phyloP scores from a whole-genome alignment of 53 echinoderm and acorn worm species.

The Antedon mediterranea region DNA sequence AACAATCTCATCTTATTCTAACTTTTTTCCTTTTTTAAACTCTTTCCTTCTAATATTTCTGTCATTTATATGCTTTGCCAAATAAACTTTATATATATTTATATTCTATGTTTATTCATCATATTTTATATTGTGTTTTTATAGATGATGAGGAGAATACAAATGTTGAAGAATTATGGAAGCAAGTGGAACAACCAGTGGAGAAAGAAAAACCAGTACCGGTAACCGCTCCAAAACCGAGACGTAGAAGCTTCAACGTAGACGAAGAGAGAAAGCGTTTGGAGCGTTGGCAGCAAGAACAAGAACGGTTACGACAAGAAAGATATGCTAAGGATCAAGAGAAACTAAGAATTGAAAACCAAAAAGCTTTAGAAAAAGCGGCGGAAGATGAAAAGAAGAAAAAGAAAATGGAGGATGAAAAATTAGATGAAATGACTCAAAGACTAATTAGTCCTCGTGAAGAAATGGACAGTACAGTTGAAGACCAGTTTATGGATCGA shows the following conservation, averaged over 20 bases:
- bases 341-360: slow-evolving; percentile 51
- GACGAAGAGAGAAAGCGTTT: slow-evolving; percentile 78
- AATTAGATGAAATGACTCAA: slow-evolving; percentile 33
- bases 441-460: neutral
- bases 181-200: slow-evolving; percentile 23
- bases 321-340: slow-evolving; percentile 76
- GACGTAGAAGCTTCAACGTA: slow-evolving; percentile 46
- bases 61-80: no score
- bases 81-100: no score
- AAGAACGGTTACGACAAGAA: slow-evolving; percentile 62
- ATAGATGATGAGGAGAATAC: slow-evolving; percentile 4
- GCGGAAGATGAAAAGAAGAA: slow-evolving; percentile 43
- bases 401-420: slow-evolving; percentile 37
- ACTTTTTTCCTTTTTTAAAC: no score
- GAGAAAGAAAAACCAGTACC: slow-evolving; percentile 2
- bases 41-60: no score
- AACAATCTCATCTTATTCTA: no score
- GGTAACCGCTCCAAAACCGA: neutral
- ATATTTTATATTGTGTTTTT: slow-evolving; percentile 8
- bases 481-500: neutral
- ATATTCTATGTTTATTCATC: neutral
- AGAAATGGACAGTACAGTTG: neutral
- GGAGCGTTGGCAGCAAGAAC: slow-evolving; percentile 87
- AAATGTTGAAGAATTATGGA: slow-evolving; percentile 39
- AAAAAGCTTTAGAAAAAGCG: slow-evolving; percentile 41